Evolutionary conservation across 1,140 invertebrate genomes (phyloP), one percentile per base, ranked within the genome.

Genomic region (Tigriopus japonicus): DNA sequence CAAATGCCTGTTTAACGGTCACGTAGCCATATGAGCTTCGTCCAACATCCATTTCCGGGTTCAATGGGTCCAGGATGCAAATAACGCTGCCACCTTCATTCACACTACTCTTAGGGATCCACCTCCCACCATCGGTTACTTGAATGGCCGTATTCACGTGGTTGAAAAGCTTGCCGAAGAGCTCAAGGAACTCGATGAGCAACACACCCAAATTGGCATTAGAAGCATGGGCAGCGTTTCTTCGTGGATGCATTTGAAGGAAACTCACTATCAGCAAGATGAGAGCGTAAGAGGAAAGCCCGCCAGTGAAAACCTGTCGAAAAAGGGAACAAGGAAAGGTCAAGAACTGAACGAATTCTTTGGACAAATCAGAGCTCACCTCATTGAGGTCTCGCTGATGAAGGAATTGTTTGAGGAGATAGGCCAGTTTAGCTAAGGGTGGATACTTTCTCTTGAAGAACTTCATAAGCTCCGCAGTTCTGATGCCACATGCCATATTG

Each of bases 201-300:
- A 98, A 75, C 59, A 95, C 87, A 62, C 92, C 94, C 40, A 98
- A 75, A 77, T 98, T 97, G 51, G 78, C 76, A 58, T 76, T 75
- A 14, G 62, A 17, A 65, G 63, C 41, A 64, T 63, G 72, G 49
- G 76, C 75, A 41, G 73, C 70, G 68, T 85, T 79, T 63, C 76
- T 75, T 65, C 82, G 74, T 17, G 81, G 82, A 75, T 87, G 84
- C 64, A 86, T 74, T 80, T 84, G 91, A 62, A 98, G 77, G 75
- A 97, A 98, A 76, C 89, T 94, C 72, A 98, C 90, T 68, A 88
- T 90, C 85, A 98, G 92, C 59, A 98, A 81, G 71, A 98, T 96
- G 64, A 99, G 81, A 70, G 91, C 92, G 74, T 99, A 99, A 42
- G 93, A 98, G 64, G 91, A 93, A 67, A 98, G 95, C 70, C 95